A percentile compares a stretch with the other conserved stretches of the same genome.
These are phyloP conservation scores for Phaonia tiefii DNA, from an alignment of 2,888 invertebrate species.

Conservation along the genomic window DNA sequence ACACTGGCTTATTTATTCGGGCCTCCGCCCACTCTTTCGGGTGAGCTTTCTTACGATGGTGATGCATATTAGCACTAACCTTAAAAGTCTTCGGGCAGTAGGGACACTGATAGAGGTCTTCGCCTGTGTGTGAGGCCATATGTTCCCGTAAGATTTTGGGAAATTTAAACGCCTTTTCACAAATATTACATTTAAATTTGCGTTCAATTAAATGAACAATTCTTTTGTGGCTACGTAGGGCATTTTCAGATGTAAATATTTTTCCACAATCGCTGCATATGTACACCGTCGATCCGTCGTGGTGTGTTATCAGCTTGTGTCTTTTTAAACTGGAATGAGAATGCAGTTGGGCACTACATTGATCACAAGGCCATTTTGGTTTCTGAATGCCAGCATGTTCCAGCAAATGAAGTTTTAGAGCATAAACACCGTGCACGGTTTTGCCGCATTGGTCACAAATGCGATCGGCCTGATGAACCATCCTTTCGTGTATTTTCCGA, in stretches of 20 bases:
- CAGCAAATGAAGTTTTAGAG: constrained; percentile 58
- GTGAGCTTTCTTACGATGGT: constrained; percentile 72
- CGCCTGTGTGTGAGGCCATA: constrained; percentile 71
- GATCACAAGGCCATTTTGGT: constrained; percentile 66
- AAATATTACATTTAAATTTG: constrained; percentile 68
- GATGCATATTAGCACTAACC: constrained; percentile 72
- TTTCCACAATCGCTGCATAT: constrained; percentile 70
- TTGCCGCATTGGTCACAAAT: constrained; percentile 67
- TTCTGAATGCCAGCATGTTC: constrained; percentile 64
- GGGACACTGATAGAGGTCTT: constrained; percentile 71
- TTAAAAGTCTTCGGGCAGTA: constrained; percentile 72
- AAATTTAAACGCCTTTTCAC: constrained; percentile 70
- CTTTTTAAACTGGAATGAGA: constrained; percentile 65
- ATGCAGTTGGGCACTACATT: constrained; percentile 66
- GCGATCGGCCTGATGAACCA: constrained; percentile 60
- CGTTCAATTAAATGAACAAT: constrained; percentile 68
- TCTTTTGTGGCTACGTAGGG: constrained; percentile 68
- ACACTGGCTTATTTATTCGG: constrained; percentile 59
- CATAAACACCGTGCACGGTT: constrained; percentile 58
- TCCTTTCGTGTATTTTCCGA: constrained; percentile 61
- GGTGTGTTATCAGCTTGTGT: constrained; percentile 69
- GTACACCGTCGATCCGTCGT: constrained; percentile 62
- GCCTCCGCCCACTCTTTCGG: constrained; percentile 70
- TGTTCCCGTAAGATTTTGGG: constrained; percentile 69
- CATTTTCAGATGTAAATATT: constrained; percentile 66